These are phyloP conservation scores for Colistium nudipinnis DNA, from an alignment of 2,113 vertebrate species.

Conservation along the genomic window DNA sequence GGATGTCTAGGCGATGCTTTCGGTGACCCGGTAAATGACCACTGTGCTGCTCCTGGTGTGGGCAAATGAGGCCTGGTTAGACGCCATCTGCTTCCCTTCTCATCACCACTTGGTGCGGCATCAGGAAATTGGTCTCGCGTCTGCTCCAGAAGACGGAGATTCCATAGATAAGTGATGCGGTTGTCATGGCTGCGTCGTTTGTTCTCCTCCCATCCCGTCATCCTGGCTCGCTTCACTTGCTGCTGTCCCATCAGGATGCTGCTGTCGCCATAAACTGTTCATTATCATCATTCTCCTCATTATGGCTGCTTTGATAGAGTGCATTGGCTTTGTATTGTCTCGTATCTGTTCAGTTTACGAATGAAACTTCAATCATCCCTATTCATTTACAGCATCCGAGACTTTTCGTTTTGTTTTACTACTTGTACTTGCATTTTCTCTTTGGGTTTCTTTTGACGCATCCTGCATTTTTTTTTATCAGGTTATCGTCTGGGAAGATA, in stretches of 20 bases:
- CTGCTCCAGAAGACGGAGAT: constrained; percentile 57
- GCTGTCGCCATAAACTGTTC: constrained; percentile 39
- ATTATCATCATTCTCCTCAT: constrained; percentile 56
- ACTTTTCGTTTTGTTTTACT: constrained; percentile 6
- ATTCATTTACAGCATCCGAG: constrained; percentile 26
- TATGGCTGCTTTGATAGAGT: constrained; percentile 49
- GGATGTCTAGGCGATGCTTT: constrained; percentile 52
- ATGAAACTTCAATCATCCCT: constrained; percentile 21
- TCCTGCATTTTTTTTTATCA: constrained; percentile 73
- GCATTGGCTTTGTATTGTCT: constrained; percentile 62
- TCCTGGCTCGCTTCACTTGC: constrained; percentile 60
- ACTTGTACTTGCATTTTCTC: not conserved
- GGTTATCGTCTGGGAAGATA: constrained; percentile 98
- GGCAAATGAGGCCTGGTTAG: constrained; percentile 73
- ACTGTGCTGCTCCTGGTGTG: constrained; percentile 75
- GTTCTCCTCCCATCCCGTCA: constrained; percentile 66
- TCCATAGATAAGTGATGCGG: constrained; percentile 57
- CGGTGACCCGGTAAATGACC: constrained; percentile 51
- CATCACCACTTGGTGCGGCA: constrained; percentile 69
- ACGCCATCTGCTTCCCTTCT: constrained; percentile 66
- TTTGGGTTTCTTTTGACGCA: not conserved
- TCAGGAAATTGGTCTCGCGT: constrained; percentile 64
- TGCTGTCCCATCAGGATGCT: constrained; percentile 52
- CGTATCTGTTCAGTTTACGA: constrained; percentile 32
- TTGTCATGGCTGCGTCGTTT: constrained; percentile 67